Evolutionary conservation across 2,888 invertebrate genomes (phyloP).

Genomic region (Anoplius nigerrimus): DNA sequence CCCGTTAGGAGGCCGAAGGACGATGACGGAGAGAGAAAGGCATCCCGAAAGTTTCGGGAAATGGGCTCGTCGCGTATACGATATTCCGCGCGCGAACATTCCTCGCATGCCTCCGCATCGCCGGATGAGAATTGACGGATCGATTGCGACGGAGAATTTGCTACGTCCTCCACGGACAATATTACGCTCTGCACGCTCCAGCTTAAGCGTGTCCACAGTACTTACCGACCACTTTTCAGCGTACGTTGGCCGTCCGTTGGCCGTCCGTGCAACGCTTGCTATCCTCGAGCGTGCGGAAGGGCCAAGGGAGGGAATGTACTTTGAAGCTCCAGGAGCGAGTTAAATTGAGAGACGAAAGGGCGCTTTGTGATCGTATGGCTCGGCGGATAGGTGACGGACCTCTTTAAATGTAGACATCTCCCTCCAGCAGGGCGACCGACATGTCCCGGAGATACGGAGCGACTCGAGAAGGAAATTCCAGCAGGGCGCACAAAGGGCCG

Average conservation of each 20-base stretch:
- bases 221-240: too few relatives aligned
- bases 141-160: too few relatives aligned
- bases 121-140: neutral
- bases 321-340: too few relatives aligned
- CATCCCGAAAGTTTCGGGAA: slow-evolving; percentile 42
- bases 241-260: too few relatives aligned
- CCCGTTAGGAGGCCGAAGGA: slow-evolving; percentile 53
- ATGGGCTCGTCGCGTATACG: slow-evolving; percentile 40
- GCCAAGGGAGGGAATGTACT: too few relatives aligned
- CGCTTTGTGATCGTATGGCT: slow-evolving; percentile 23
- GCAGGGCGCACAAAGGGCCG: slow-evolving; percentile 12
- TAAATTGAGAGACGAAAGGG: neutral
- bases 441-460: slow-evolving; percentile 32
- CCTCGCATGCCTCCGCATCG: slow-evolving; percentile 11
- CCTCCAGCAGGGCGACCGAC: slow-evolving; percentile 15
- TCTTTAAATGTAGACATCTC: slow-evolving; percentile 47
- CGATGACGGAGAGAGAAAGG: slow-evolving; percentile 36
- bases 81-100: slow-evolving; percentile 31
- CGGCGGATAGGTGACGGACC: slow-evolving; percentile 7
- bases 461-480: slow-evolving; percentile 27
- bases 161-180: too few relatives aligned
- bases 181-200: too few relatives aligned
- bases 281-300: too few relatives aligned
- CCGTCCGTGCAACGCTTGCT: too few relatives aligned
- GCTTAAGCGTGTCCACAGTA: too few relatives aligned